Base-by-base conservation (phyloP, 1,140 invertebrate genomes). In the Stegodyphus mimosarum region DNA sequence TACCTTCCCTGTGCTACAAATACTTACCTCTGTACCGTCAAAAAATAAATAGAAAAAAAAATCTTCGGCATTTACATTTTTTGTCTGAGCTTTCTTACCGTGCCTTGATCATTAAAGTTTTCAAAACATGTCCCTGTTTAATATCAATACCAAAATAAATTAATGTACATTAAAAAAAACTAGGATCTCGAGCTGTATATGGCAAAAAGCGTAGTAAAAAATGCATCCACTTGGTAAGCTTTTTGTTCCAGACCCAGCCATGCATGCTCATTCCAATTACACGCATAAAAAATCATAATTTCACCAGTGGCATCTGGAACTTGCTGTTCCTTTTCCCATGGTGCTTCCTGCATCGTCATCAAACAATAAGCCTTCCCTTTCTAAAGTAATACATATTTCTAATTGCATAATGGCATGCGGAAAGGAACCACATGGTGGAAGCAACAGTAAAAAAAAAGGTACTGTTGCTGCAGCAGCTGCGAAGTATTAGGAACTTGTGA, bases 251-350 rank as follows among this genome's bases (percentile, higher is more conserved):
- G 53, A 15, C 6, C 48, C 10, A 60, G 60, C 51, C 52, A 74
- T 55, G 53, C 72, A 60, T 33, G 33, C 3, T 74, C n/a, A 9
- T 11, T 67, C 18, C 69, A 76, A 76, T 76, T 76, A 76, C 49
- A 76, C 49, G 51, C 60, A 66, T 51, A 76, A 76, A 66, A 76
- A 76, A 53, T 76, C 51, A 15, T 76, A 76, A 76, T 76, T 64
- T 76, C 60, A 53, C 17, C 33, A 53, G 10, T 50, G 74, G 74
- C 74, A 76, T 50, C 55, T 76, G 74, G 33, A 33, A 33, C 60
- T 15, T 48, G 13, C 10, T 15, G 9, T 64, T 76, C 51, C 51
- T 60, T 64, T 76, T 76, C 74, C 51, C 74, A 76, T 53, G 60
- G 33, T 15, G 15, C 73, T n/a, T 49, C 13, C 7, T 69, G 66